phyloP scores from a whole-genome alignment of 1,140 invertebrate genomes.

The Drosophila ficusphila region DNA sequence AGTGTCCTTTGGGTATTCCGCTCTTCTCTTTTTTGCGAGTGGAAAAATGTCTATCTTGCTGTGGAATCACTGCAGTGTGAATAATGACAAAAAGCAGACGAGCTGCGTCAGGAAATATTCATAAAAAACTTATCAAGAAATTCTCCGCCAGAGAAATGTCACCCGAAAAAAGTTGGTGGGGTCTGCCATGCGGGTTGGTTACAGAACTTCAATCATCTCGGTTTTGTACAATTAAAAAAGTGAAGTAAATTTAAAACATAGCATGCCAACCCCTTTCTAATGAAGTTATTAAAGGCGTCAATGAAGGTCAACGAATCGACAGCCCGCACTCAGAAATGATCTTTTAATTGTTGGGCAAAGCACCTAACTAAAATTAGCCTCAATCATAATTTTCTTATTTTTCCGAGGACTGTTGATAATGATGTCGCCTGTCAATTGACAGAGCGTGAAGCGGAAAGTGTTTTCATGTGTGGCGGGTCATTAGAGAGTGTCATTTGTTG shows the following conservation, averaged over 20 bases:
- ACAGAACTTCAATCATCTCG: conserved; percentile 26
- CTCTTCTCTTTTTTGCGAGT: conserved; percentile 14
- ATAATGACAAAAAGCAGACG: conserved; percentile 59
- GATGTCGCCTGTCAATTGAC: conserved; percentile 56
- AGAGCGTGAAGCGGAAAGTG: conserved; percentile 55
- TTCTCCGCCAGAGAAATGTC: conserved; percentile 25
- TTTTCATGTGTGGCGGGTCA: conserved; percentile 24
- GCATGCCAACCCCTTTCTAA: conserved; percentile 65
- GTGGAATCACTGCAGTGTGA: conserved; percentile 78
- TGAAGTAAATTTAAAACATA: conserved; percentile 9
- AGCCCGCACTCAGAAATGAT: conserved; percentile 72
- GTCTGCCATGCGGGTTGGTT: conserved; percentile 58
- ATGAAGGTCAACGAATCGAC: conserved; percentile 80
- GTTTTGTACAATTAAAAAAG: conserved; percentile 25
- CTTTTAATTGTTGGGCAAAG: conserved; percentile 65
- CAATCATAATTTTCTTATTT: conserved; percentile 47
- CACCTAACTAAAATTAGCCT: conserved; percentile 68
- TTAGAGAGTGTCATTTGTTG: conserved; percentile 27
- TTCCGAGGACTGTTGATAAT: conserved; percentile 48
- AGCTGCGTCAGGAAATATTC: conserved; percentile 73
- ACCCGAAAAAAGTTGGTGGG: conserved; percentile 20
- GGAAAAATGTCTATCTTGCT: conserved; percentile 50
- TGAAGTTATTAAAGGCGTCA: conserved; percentile 75
- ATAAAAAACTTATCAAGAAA: conserved; percentile 64
- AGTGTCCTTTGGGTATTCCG: conserved; percentile 47